Evolutionary conservation across 2,888 invertebrate genomes (phyloP).

Genomic region (Drosophila mimetica): DNA sequence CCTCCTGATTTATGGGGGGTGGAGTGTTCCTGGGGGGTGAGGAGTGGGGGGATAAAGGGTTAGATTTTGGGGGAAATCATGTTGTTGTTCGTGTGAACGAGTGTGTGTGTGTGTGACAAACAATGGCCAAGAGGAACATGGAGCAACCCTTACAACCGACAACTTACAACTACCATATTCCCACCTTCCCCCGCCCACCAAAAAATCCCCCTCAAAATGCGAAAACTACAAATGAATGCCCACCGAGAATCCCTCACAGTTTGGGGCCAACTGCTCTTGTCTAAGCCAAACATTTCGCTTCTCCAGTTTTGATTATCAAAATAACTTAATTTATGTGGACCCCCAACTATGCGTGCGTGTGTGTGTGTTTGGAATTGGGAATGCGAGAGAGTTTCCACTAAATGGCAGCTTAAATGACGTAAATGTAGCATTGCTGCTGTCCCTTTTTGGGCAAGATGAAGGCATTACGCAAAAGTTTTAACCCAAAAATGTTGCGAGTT

Average conservation of each 20-base stretch:
- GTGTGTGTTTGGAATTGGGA: constrained; percentile 16
- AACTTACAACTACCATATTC: constrained; percentile 3
- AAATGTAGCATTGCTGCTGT: constrained; percentile 62
- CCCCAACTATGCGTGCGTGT: constrained; percentile 6
- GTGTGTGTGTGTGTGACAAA: constrained; percentile 48
- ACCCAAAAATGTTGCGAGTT: constrained; percentile 55
- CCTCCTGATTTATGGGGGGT: constrained; percentile 15
- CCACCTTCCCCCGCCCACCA: too few relatives aligned
- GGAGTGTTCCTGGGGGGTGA: not conserved
- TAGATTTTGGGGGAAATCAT: constrained; percentile 24
- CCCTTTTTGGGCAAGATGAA: constrained; percentile 31
- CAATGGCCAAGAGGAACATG: constrained; percentile 56
- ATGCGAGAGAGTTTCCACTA: constrained; percentile 45
- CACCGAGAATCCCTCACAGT: constrained; percentile 4
- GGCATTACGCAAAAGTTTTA: constrained; percentile 49
- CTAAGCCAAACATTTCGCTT: constrained; percentile 67
- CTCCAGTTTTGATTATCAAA: constrained; percentile 75
- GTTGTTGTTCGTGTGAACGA: constrained; percentile 5
- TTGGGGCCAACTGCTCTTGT: constrained; percentile 26
- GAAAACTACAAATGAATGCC: constrained; percentile 73
- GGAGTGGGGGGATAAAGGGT: constrained; percentile 22
- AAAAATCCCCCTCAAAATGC: constrained; percentile 28
- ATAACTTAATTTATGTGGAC: constrained; percentile 74
- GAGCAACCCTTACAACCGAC: constrained; percentile 60
- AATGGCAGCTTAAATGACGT: constrained; percentile 74